Conservation (phyloP, 2,113 vertebrate species). For the Todiramphus saurophagus region DNA sequence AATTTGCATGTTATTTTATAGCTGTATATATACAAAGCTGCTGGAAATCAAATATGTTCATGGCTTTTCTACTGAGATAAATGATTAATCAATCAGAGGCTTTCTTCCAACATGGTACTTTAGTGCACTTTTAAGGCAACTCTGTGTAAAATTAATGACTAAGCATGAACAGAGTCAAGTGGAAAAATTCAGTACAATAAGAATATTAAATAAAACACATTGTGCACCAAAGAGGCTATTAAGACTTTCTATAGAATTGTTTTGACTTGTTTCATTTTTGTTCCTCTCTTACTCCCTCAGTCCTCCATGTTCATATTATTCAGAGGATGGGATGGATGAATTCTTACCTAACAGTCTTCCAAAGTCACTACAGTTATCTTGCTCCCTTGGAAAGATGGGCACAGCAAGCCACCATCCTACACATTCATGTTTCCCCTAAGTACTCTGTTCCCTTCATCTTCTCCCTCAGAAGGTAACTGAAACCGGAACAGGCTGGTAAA, state of each 20-base stretch:
- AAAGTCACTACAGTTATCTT: background rate
- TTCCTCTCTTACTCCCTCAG: background rate
- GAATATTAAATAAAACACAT: background rate
- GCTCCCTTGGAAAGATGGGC: background rate
- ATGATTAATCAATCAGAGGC: slow-evolving; percentile 51
- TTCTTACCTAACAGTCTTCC: background rate
- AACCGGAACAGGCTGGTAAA: background rate
- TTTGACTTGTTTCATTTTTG: background rate
- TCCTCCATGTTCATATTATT: background rate
- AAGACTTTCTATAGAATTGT: background rate
- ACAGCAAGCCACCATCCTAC: background rate
- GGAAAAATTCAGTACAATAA: background rate
- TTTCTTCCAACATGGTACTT: slow-evolving; percentile 26
- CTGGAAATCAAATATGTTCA: slow-evolving; percentile 33
- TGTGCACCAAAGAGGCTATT: background rate
- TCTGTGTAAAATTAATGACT: slow-evolving; percentile 36
- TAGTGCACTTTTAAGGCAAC: slow-evolving; percentile 24
- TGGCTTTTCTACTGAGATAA: slow-evolving; percentile 36
- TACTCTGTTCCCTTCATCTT: background rate
- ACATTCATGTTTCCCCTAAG: background rate
- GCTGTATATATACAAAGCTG: background rate
- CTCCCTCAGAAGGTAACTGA: background rate
- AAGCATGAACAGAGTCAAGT: slow-evolving; percentile 22
- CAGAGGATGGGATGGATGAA: background rate
- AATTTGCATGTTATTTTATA: slow-evolving; percentile 12